Evolutionary conservation across 2,113 vertebrate genomes (phyloP).

Genomic region (Limanda limanda): DNA sequence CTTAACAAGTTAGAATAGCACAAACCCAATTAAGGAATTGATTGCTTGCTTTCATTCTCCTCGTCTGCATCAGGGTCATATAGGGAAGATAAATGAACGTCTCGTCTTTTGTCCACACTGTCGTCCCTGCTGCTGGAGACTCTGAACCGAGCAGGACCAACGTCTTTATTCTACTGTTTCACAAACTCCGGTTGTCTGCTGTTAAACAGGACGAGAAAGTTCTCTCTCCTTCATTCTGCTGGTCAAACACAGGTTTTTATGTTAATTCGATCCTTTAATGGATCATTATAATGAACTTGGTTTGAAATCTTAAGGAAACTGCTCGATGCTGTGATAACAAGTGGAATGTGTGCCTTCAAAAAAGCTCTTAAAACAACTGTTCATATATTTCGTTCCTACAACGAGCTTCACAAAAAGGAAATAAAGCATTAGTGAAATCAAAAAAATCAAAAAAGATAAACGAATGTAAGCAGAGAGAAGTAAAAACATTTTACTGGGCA

Average conservation of each 20-base stretch:
- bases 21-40: conserved; percentile 75
- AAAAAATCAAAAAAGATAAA: too few relatives aligned
- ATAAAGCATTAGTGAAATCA: too few relatives aligned
- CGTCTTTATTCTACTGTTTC: too few relatives aligned
- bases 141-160: neutral
- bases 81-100: conserved; percentile 63
- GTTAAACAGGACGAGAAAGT: too few relatives aligned
- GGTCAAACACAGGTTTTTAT: neutral
- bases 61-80: conserved; percentile 73
- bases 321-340: neutral
- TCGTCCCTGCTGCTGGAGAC: conserved; percentile 13
- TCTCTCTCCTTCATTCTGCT: neutral
- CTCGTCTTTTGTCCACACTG: conserved; percentile 65
- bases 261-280: neutral
- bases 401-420: too few relatives aligned
- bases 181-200: too few relatives aligned
- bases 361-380: too few relatives aligned
- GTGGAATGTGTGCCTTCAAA: too few relatives aligned
- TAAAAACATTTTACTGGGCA: too few relatives aligned
- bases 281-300: conserved; percentile 6
- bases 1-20: conserved; percentile 65
- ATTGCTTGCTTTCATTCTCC: conserved; percentile 73
- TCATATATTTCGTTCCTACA: too few relatives aligned
- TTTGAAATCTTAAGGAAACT: neutral
- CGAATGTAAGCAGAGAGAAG: too few relatives aligned